Conservation (phyloP, 2,113 vertebrate species). For the Anser cygnoides region DNA sequence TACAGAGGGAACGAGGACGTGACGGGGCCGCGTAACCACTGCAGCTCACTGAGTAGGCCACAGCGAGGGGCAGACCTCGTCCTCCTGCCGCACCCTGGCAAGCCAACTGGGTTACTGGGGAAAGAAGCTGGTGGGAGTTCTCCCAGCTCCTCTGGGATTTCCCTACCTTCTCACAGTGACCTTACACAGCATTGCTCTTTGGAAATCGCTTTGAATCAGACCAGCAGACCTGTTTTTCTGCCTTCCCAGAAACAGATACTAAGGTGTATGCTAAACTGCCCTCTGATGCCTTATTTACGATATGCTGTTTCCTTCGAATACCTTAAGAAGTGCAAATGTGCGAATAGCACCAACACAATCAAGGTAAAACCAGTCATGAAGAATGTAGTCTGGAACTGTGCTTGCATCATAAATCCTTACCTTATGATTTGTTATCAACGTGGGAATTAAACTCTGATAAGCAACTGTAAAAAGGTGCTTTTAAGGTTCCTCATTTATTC, state of each 20-base stretch:
- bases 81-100: neutral
- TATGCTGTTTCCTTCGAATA: neutral
- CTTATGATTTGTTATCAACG: neutral
- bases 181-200: neutral
- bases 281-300: neutral
- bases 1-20: fast-evolving
- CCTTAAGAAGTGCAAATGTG: neutral
- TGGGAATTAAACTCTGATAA: constrained; percentile 15
- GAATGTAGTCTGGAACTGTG: neutral
- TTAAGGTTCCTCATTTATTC: neutral
- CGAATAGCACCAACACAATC: neutral
- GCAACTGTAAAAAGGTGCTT: neutral
- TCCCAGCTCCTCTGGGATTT: neutral
- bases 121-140: neutral
- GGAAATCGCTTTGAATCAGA: neutral
- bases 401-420: neutral
- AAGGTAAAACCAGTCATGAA: neutral
- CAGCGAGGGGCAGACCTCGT: neutral
- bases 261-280: neutral
- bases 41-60: neutral
- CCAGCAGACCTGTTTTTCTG: neutral
- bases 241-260: neutral
- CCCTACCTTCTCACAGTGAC: neutral
- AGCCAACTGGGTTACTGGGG: neutral
- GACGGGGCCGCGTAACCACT: neutral